Base-by-base conservation (phyloP, 2,797 vertebrate species). In the Phalanger gymnotis region DNA sequence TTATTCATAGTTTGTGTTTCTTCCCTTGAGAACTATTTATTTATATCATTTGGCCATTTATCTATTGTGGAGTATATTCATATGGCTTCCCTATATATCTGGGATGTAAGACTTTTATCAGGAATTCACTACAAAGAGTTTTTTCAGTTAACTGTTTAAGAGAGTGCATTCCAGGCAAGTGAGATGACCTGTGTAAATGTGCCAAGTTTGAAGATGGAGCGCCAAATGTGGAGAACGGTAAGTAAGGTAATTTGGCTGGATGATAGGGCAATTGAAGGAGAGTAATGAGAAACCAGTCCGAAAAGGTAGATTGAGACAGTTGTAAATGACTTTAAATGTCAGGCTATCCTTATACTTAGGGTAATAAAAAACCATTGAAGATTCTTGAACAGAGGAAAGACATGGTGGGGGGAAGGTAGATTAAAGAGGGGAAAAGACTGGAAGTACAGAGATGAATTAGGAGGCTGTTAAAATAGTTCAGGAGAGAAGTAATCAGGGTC, bases 291-390 rank as follows among this genome's bases (percentile, higher is more conserved):
- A 40, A 81, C 3, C 6, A 47, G 9, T 47, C 19, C 47, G 40
- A 81, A 47, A 73, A 81, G 19, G 73, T 40, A 81, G 27, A 2
- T 13, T 27, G n/a, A n/a, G 55, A 91, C 19, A 52, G 11, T 10
- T 11, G 9, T 1, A 0, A 1, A 19, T 90, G 56, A 53, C 22
- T n/a, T 73, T 53, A 2, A 31, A 4, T 0, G 0, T 34, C 6
- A 34, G 0, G 14, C 10, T 25, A 56, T 56, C 53, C 53, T 53
- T 53, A 53, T 53, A 53, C 53, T 53, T 56, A 56, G 40, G 0
- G 0, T 12, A 40, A 27, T 27, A 1, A 16, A 52, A 34, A 25
- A 66, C 5, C 31, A 40, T 27, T n/a, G 31, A 28, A 53, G 58
- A 61, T 11, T 53, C n/a, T 66, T 66, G n/a, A 66, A 22, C 56